These are phyloP conservation scores for Lepidochitona cinerea DNA, from an alignment of 2,888 invertebrate genomes.

Conservation along the genomic window DNA sequence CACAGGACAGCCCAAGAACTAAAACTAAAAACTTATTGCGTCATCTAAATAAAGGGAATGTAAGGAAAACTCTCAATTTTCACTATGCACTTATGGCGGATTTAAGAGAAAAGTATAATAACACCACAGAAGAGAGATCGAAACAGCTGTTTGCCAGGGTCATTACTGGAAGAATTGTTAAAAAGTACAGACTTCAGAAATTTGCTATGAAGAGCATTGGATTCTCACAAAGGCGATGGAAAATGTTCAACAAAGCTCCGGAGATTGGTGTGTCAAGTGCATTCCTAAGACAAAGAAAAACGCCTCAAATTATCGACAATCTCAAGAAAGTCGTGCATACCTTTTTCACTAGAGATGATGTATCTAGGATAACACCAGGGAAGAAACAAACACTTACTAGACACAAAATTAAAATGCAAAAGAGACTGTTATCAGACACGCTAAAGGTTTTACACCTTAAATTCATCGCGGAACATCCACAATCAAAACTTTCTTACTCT, in stretches of 20 bases:
- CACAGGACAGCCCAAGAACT: slow-evolving; percentile 1
- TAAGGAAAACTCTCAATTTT: slow-evolving; percentile 11
- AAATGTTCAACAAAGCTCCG: too few species aligned
- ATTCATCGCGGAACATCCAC: slow-evolving; percentile 18
- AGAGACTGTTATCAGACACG: slow-evolving; percentile 25
- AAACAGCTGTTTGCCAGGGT: background rate
- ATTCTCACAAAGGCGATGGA: background rate
- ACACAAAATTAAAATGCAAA: slow-evolving; percentile 29
- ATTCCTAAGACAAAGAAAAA: too few species aligned
- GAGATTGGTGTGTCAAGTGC: too few species aligned
- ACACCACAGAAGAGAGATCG: background rate
- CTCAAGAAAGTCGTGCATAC: too few species aligned
- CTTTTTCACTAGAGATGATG: too few species aligned
- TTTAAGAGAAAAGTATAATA: background rate
- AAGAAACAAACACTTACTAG: too few species aligned
- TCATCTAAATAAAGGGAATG: background rate
- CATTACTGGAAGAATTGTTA: background rate
- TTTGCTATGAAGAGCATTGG: background rate
- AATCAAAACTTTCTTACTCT: slow-evolving; percentile 31
- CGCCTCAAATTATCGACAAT: too few species aligned
- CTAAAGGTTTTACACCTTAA: slow-evolving; percentile 30
- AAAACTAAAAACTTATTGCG: background rate
- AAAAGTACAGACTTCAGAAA: slow-evolving; percentile 10
- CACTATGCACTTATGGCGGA: slow-evolving; percentile 8
- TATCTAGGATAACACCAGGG: too few species aligned